Conservation (phyloP, 2,113 vertebrate species). For the Spizaetus ornatus region DNA sequence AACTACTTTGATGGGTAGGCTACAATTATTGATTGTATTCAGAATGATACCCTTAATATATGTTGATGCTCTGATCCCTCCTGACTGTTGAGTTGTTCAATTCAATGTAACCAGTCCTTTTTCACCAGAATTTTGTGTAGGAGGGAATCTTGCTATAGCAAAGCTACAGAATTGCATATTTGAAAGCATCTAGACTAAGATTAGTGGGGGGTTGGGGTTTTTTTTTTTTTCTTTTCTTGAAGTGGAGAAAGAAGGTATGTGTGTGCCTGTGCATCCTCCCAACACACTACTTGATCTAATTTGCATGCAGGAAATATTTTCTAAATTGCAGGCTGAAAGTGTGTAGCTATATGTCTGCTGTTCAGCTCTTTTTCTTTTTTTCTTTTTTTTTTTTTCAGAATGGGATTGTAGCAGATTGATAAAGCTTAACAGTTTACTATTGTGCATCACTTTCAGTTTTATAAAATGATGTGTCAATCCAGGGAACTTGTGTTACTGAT, state of each 20-base stretch:
- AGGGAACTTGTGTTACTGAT: not conserved
- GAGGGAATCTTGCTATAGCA: not conserved
- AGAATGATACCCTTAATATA: not conserved
- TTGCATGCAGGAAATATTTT: not conserved
- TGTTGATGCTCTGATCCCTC: not conserved
- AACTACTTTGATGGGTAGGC: not conserved
- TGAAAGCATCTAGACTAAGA: not conserved
- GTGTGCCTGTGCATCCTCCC: not conserved
- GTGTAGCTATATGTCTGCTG: not conserved
- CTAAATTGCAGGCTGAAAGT: not conserved
- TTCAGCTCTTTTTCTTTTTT: not conserved
- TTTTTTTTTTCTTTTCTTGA: not conserved
- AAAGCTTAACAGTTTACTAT: not conserved
- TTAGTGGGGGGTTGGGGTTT: not conserved
- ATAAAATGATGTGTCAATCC: not conserved
- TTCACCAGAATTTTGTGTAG: not conserved
- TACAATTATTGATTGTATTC: not conserved
- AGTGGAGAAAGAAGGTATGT: not conserved
- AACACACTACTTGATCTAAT: not conserved
- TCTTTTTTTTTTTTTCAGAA: not conserved
- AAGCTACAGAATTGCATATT: not conserved
- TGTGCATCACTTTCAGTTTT: not conserved
- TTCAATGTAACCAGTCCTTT: not conserved
- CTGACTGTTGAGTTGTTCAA: not conserved
- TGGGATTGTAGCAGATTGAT: not conserved